These are phyloP conservation scores for Clinocottus analis DNA, from an alignment of 2,113 vertebrate species.

Conservation along the genomic window DNA sequence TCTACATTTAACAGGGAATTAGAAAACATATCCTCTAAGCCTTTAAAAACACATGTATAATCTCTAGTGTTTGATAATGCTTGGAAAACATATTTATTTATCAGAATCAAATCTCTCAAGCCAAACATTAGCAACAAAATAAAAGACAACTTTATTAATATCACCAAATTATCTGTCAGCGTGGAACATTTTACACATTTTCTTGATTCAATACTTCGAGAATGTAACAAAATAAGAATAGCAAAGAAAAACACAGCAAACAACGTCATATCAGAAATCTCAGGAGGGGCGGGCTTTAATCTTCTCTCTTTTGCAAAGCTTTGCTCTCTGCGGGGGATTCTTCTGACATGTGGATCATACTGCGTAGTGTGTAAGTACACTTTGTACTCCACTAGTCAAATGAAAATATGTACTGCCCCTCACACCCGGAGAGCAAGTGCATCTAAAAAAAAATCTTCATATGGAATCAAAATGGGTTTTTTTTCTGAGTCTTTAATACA, in stretches of 20 bases:
- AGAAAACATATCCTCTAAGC: constrained; percentile 51
- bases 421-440: constrained; percentile 11
- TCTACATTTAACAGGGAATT: constrained; percentile 53
- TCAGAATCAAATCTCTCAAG: constrained; percentile 21
- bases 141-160: not conserved
- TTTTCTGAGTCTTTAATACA: constrained; percentile 16
- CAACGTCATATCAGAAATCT: constrained; percentile 34
- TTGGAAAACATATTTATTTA: constrained; percentile 30
- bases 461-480: constrained; percentile 2
- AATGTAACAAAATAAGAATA: constrained; percentile 16
- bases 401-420: constrained; percentile 1
- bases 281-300: constrained; percentile 41
- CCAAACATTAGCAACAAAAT: not conserved
- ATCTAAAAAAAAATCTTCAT: not conserved
- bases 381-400: not conserved
- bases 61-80: constrained; percentile 43
- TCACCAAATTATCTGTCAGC: not conserved
- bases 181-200: constrained; percentile 8
- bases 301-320: constrained; percentile 45
- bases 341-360: constrained; percentile 35
- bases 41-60: constrained; percentile 50
- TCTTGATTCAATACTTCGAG: not conserved
- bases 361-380: too few relatives aligned
- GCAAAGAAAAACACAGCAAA: not conserved
- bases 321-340: constrained; percentile 41